A percentile compares a stretch with the other conserved stretches of the same genome.
These are phyloP conservation scores for Planiliza haematocheilus DNA, from an alignment of 2,113 vertebrate species.

Conservation along the genomic window DNA sequence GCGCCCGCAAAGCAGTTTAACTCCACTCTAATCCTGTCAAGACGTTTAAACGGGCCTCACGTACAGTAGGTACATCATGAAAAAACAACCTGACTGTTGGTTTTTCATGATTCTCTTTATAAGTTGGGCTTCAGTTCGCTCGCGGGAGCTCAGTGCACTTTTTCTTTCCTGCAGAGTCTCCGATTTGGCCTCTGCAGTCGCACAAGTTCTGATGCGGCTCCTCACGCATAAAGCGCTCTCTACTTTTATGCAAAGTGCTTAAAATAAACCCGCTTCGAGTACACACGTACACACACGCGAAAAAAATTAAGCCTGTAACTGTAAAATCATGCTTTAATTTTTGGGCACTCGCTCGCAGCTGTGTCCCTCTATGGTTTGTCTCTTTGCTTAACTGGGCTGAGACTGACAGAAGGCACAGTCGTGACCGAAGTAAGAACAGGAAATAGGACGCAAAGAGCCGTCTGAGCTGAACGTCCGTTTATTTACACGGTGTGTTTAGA, in stretches of 20 bases:
- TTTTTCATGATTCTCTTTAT: constrained; percentile 23
- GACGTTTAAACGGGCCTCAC: constrained; percentile 80
- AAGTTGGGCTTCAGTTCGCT: constrained; percentile 20
- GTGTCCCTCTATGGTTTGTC: constrained; percentile 44
- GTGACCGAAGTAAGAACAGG: not conserved
- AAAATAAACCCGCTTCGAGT: too few species aligned
- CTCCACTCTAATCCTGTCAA: constrained; percentile 84
- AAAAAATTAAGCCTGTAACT: constrained; percentile 40
- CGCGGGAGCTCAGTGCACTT: constrained; percentile 19
- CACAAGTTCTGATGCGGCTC: not conserved
- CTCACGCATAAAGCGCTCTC: not conserved
- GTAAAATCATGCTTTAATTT: constrained; percentile 56
- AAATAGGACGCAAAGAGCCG: not conserved
- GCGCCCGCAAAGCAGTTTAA: constrained; percentile 84
- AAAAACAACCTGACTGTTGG: constrained; percentile 59
- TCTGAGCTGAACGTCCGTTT: too few species aligned
- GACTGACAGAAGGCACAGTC: constrained; percentile 10
- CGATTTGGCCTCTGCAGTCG: not conserved
- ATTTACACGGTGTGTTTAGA: too few species aligned
- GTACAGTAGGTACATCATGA: constrained; percentile 76
- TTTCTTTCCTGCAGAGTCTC: constrained; percentile 3
- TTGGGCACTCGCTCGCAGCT: constrained; percentile 33
- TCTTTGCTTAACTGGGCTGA: constrained; percentile 29
- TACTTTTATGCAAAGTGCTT: not conserved
- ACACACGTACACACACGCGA: not conserved